Base-by-base conservation (phyloP, 1,140 invertebrate genomes). In the Pachypeltis micranthus region DNA sequence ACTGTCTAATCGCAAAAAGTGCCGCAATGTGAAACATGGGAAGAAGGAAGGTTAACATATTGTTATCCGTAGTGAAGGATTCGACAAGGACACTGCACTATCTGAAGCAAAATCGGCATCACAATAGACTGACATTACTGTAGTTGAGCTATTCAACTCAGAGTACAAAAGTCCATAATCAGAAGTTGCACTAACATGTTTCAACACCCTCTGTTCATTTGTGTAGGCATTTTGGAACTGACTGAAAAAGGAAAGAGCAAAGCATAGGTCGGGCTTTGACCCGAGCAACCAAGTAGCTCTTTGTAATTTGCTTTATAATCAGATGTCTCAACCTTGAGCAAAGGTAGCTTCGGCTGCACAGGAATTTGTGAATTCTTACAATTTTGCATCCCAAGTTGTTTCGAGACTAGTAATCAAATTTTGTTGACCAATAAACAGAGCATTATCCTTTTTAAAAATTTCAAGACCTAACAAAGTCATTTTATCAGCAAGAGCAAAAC, bases 101-200 rank as follows among this genome's bases (percentile, higher is more conserved):
- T 54, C 47, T 54, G n/a, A 4, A 21, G n/a, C 47, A n/a, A n/a
- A 58, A 26, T 58, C 56, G 10, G 56, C 21, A 26, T 58, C 56
- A 16, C 19, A 58, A n/a, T 24, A 24, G 14, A 26, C n/a, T 58
- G 21, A 21, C 7, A 58, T 24, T 10, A 24, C 56, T 24, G 56
- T 21, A 23, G 56, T 16, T n/a, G n/a, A n/a, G n/a, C n/a, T n/a
- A 24, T 58, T 10, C 10, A 4, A 14, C 19, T 58, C 27, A 24
- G 26, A 10, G 21, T 27, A 14, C 21, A 58, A 14, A 24, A 24
- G 21, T 21, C 10, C 21, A 16, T 21, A 23, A 58, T 24, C 27
- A 58, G 21, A 24, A 27, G 56, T 58, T 10, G 21, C 16, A 23
- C 16, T 58, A 7, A 39, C 7, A 26, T 58, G 27, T 26, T 58